phyloP scores from a whole-genome alignment of 2,113 vertebrate genomes.

The Camelus bactrianus region DNA sequence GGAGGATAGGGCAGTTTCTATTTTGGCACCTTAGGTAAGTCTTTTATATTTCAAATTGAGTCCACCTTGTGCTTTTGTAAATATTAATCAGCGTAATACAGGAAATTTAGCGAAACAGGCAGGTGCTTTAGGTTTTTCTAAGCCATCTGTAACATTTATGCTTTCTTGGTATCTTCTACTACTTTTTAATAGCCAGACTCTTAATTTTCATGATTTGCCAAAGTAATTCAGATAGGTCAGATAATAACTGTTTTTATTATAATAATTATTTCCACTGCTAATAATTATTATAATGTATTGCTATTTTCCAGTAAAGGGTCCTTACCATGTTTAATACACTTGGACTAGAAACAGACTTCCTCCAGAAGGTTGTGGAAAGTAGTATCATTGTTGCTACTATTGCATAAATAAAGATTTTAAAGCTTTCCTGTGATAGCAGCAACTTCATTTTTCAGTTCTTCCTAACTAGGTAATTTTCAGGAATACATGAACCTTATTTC shows the following conservation, averaged over 20 bases:
- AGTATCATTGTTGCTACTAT: background rate
- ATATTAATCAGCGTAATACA: background rate
- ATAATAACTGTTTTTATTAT: background rate
- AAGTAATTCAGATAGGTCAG: background rate
- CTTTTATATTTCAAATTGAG: background rate
- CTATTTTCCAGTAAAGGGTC: background rate
- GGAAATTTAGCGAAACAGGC: background rate
- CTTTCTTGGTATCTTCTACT: background rate
- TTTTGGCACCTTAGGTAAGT: slow-evolving; percentile 98
- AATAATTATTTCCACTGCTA: background rate
- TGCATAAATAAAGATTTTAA: background rate
- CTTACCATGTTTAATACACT: background rate
- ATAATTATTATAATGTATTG: background rate
- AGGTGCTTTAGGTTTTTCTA: background rate
- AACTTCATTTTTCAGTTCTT: slow-evolving; percentile 5
- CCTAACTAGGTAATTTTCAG: slow-evolving; percentile 6
- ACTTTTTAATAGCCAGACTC: background rate
- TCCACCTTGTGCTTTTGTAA: background rate
- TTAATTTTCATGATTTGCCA: slow-evolving; percentile 33
- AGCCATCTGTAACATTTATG: background rate
- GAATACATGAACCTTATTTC: background rate
- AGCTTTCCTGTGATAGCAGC: background rate
- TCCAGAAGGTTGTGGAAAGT: background rate
- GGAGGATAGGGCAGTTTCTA: slow-evolving; percentile 98
- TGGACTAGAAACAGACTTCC: background rate